Conservation (phyloP, 2,888 invertebrate species). For the Oasisia sp. region DNA sequence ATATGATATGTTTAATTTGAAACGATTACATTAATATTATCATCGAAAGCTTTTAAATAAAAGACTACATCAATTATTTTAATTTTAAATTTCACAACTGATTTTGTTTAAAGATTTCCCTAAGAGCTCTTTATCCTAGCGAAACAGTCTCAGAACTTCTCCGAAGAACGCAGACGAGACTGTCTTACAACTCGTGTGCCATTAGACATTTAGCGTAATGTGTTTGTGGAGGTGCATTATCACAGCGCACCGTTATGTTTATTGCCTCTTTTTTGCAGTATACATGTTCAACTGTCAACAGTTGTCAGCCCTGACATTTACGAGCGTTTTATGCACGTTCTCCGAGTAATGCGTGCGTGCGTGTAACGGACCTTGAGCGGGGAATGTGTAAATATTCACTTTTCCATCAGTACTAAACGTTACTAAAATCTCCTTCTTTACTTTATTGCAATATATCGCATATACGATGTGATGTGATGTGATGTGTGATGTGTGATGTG, state of each 20-base stretch:
- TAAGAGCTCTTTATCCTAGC: too few species aligned
- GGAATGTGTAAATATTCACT: background rate
- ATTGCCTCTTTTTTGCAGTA: background rate
- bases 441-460: background rate
- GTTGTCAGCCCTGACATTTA: background rate
- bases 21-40: too few species aligned
- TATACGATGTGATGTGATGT: too few species aligned
- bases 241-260: background rate
- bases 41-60: too few species aligned
- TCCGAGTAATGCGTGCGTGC: background rate
- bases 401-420: background rate
- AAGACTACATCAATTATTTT: background rate
- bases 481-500: too few species aligned
- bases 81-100: background rate
- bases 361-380: background rate
- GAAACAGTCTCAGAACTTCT: background rate
- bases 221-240: background rate
- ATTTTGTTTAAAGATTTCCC: too few species aligned
- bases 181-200: background rate
- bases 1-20: too few species aligned
- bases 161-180: background rate
- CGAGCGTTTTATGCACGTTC: background rate
- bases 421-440: background rate
- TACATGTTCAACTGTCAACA: slow-evolving; percentile 17
- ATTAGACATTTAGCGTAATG: background rate